Conservation (phyloP, 2,113 vertebrate species). For the Tinamus guttatus region DNA sequence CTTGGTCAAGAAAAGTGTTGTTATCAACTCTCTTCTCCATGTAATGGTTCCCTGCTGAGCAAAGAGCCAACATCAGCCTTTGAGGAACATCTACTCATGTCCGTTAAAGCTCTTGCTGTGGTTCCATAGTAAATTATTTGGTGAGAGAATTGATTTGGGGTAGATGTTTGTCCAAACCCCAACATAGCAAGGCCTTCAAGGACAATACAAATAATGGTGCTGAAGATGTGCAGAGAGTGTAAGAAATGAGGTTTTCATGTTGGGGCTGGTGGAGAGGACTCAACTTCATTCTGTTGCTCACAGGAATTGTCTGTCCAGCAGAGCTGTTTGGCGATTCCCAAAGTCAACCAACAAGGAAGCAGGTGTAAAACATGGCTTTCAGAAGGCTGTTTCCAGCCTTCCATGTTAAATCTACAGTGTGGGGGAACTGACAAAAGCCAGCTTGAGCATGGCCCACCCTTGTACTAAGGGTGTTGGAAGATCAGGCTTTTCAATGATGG, state of each 20-base stretch:
- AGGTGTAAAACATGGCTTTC: background rate
- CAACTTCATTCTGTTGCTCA: background rate
- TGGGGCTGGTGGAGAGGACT: background rate
- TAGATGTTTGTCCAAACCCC: background rate
- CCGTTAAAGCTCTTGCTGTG: background rate
- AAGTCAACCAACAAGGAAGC: background rate
- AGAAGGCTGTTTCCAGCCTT: background rate
- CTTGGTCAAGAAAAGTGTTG: constrained; percentile 13
- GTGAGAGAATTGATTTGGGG: background rate
- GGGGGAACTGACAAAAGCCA: background rate
- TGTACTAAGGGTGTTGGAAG: background rate
- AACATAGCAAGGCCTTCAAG: background rate
- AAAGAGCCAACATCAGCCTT: background rate
- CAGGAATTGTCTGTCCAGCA: background rate
- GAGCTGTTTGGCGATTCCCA: background rate
- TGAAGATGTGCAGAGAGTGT: background rate
- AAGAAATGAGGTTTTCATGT: background rate
- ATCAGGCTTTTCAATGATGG: background rate
- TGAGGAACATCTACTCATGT: background rate
- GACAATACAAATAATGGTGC: background rate
- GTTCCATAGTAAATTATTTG: background rate
- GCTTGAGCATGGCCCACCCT: background rate
- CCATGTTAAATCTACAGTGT: accelerated
- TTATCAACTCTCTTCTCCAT: background rate
- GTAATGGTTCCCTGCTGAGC: background rate